Percentiles rank a stretch among this genome's conserved stretches.
Conservation (phyloP, 2,888 invertebrate genomes). For the Andrena fulva region DNA sequence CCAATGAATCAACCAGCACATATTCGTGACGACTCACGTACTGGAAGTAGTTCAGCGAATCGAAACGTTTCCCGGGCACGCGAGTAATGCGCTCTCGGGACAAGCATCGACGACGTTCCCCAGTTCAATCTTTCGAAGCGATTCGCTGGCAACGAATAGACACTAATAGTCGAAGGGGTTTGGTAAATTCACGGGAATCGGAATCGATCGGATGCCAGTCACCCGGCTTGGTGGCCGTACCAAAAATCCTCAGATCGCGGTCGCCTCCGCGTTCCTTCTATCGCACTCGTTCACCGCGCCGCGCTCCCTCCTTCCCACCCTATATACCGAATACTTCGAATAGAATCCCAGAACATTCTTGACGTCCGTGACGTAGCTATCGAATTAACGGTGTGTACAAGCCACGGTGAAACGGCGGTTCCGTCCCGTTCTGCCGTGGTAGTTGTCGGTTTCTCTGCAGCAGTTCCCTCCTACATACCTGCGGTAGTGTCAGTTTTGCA, state of each 20-base stretch:
- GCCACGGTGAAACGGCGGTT: slow-evolving; percentile 50
- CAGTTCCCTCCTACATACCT: slow-evolving; percentile 57
- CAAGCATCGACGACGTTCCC: slow-evolving; percentile 16
- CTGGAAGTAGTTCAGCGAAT: slow-evolving; percentile 1
- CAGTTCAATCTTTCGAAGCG: slow-evolving; percentile 37
- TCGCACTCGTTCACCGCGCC: not conserved
- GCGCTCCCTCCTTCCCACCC: not conserved
- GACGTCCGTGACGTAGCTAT: slow-evolving; percentile 70
- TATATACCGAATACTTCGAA: slow-evolving; percentile 65
- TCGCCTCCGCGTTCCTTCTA: slow-evolving; percentile 24
- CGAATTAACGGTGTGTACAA: slow-evolving; percentile 69
- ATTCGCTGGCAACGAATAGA: slow-evolving; percentile 26
- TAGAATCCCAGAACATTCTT: slow-evolving; percentile 72
- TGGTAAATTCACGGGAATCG: slow-evolving; percentile 53
- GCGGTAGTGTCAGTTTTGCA: slow-evolving; percentile 71
- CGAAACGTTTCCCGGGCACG: slow-evolving; percentile 10
- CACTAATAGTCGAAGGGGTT: slow-evolving; percentile 50
- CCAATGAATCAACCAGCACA: slow-evolving; percentile 1
- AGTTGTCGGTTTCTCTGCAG: slow-evolving; percentile 53
- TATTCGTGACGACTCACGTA: slow-evolving; percentile 18
- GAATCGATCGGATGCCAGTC: slow-evolving; percentile 63
- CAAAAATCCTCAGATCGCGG: slow-evolving; percentile 63
- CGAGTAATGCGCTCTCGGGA: slow-evolving; percentile 30
- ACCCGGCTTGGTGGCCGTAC: slow-evolving; percentile 41
- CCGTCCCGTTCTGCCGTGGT: slow-evolving; percentile 20